Evolutionary conservation across 2,797 vertebrate species (phyloP).

Genomic region (Acanthurus tractus): DNA sequence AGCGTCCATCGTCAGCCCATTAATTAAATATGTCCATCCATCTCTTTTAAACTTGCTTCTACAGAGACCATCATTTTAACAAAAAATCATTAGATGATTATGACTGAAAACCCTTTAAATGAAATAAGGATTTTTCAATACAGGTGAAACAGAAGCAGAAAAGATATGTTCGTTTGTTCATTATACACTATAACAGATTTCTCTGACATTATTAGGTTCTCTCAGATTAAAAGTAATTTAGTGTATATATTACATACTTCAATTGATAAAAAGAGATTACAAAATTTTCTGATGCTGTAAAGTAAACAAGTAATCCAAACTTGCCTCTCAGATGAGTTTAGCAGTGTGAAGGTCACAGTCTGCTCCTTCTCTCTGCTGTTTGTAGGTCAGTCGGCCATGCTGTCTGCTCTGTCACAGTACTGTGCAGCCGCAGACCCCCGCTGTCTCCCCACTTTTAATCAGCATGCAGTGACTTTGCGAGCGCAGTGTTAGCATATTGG

Average conservation of each 20-base stretch:
- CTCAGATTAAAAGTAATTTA: not conserved
- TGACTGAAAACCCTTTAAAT: not conserved
- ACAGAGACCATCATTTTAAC: not conserved
- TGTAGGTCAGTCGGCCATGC: constrained; percentile 83
- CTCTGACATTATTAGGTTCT: not conserved
- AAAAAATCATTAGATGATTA: constrained; percentile 27
- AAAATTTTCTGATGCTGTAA: not conserved
- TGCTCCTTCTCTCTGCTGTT: constrained; percentile 64
- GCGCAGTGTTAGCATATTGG: constrained; percentile 11
- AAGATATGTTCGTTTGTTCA: not conserved
- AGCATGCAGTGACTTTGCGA: constrained; percentile 28
- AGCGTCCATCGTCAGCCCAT: constrained; percentile 20
- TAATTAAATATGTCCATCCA: constrained; percentile 40
- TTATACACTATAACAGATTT: not conserved
- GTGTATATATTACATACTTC: not conserved
- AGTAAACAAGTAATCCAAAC: constrained; percentile 19
- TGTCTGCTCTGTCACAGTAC: constrained; percentile 69
- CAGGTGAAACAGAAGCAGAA: not conserved
- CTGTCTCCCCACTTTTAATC: constrained; percentile 27
- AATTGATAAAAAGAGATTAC: not conserved
- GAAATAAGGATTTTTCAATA: not conserved
- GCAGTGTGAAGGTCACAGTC: constrained; percentile 70
- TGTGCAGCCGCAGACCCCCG: constrained; percentile 54
- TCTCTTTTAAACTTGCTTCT: constrained; percentile 21
- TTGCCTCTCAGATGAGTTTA: constrained; percentile 34